These are phyloP conservation scores for Coptotermes formosanus DNA, from an alignment of 1,140 invertebrate species.

Conservation along the genomic window DNA sequence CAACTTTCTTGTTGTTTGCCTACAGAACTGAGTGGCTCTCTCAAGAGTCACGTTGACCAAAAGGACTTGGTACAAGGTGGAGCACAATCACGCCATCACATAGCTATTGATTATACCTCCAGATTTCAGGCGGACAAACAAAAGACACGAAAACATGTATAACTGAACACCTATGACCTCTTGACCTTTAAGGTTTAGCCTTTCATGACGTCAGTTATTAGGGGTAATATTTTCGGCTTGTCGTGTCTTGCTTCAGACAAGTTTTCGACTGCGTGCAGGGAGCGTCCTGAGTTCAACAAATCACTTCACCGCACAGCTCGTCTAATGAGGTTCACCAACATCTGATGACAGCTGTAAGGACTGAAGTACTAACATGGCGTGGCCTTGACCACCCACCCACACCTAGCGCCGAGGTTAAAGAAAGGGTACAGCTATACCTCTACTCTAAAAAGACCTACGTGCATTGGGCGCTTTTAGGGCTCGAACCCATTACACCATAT, in stretches of 20 bases:
- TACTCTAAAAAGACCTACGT: too few relatives aligned
- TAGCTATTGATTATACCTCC: neutral
- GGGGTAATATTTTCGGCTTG: neutral
- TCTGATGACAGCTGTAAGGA: too few relatives aligned
- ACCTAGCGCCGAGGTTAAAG: too few relatives aligned
- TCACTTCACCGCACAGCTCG: too few relatives aligned
- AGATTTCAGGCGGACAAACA: neutral
- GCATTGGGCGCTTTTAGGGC: too few relatives aligned
- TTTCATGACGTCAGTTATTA: neutral
- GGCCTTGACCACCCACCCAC: too few relatives aligned
- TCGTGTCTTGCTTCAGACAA: neutral
- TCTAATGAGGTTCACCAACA: too few relatives aligned
- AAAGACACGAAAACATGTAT: neutral
- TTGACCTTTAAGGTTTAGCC: neutral
- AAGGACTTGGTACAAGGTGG: neutral
- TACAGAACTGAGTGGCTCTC: neutral
- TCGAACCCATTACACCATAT: too few relatives aligned
- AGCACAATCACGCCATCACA: neutral
- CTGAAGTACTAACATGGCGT: too few relatives aligned
- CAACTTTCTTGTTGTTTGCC: neutral
- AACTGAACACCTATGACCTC: neutral
- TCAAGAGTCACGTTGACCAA: neutral
- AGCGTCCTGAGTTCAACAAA: neutral
- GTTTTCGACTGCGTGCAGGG: neutral
- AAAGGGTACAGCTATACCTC: too few relatives aligned